A percentile compares a stretch with the other conserved stretches of the same genome.
Evolutionary conservation across 2,797 vertebrate genomes (phyloP).

Genomic region (Megalops cyprinoides): DNA sequence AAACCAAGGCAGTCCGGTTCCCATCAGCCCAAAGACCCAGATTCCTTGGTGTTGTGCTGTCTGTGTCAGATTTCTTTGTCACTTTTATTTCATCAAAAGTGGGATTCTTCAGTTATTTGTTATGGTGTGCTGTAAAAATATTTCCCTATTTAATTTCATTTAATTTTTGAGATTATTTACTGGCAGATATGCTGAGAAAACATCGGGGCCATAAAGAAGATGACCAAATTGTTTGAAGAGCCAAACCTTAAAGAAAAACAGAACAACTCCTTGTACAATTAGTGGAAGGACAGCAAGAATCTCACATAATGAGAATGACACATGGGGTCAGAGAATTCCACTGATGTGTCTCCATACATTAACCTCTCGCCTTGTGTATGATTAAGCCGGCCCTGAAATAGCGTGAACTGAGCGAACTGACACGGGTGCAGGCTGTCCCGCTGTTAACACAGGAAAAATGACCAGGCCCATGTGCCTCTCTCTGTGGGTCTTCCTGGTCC

Average conservation of each 20-base stretch:
- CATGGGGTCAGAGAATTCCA: slow-evolving; percentile 28
- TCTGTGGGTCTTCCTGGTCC: background rate
- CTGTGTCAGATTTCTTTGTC: background rate
- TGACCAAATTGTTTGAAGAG: background rate
- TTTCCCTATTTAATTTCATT: background rate
- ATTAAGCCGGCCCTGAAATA: background rate
- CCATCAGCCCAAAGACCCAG: background rate
- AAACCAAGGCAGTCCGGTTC: background rate
- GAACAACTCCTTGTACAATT: background rate
- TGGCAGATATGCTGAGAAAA: background rate
- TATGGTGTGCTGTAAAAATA: background rate
- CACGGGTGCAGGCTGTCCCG: background rate
- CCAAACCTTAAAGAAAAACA: background rate
- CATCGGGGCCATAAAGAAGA: background rate
- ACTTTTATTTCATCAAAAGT: background rate
- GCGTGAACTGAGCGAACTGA: slow-evolving; percentile 11
- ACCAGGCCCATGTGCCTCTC: background rate
- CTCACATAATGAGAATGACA: slow-evolving; percentile 25
- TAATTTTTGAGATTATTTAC: background rate
- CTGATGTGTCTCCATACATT: slow-evolving; percentile 33
- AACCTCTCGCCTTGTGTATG: background rate
- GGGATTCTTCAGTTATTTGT: background rate
- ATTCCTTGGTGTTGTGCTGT: background rate
- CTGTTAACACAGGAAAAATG: background rate
- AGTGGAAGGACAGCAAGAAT: background rate